Conservation (phyloP, 1,140 invertebrate species). For the Drosophila sturtevanti region DNA sequence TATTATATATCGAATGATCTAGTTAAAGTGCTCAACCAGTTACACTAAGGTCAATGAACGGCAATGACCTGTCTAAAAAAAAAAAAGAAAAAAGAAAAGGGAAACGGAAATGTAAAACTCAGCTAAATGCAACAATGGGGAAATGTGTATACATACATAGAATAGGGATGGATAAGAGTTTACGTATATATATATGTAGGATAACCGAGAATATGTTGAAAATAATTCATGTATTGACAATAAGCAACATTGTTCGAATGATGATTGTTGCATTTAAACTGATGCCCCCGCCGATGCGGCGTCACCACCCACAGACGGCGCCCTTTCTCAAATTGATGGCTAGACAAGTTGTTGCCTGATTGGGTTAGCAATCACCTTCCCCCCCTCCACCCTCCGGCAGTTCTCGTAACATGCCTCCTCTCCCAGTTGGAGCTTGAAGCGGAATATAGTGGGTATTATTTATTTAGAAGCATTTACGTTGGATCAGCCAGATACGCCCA, state of each 20-base stretch:
- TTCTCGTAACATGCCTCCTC: background rate
- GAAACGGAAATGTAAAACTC: too few species aligned
- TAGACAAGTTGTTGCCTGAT: background rate
- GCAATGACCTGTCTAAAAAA: too few species aligned
- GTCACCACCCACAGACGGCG: background rate
- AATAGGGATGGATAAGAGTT: too few species aligned
- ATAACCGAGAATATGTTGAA: background rate
- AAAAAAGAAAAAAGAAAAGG: too few species aligned
- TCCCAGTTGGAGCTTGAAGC: background rate
- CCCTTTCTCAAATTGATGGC: constrained; percentile 2
- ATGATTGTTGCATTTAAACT: constrained; percentile 6
- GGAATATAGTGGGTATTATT: constrained; percentile 17
- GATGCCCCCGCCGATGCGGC: background rate
- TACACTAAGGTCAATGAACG: too few species aligned
- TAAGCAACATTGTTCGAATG: constrained; percentile 5
- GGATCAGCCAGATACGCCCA: background rate
- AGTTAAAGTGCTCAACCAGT: too few species aligned
- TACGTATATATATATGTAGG: too few species aligned
- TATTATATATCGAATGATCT: too few species aligned
- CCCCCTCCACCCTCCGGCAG: background rate
- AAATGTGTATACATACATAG: too few species aligned
- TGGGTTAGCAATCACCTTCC: constrained; percentile 2
- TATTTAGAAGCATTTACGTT: constrained; percentile 9
- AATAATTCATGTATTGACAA: constrained; percentile 7
- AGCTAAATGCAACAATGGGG: too few species aligned